Conservation (phyloP, 2,888 invertebrate genomes). For the Lepas anatifera region DNA sequence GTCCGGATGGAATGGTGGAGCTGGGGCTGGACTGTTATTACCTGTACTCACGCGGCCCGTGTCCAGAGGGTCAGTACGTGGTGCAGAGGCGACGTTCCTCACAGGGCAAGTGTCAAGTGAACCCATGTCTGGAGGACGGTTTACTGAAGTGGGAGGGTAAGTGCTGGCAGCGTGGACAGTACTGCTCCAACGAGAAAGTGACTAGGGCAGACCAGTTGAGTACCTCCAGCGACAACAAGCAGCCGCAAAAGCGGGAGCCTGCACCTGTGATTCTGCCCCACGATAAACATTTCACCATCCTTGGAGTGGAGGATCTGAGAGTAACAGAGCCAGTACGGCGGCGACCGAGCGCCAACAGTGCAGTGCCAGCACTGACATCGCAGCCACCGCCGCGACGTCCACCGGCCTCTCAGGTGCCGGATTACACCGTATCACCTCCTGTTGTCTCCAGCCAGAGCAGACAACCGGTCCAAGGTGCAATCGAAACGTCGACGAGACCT, state of each 20-base stretch:
- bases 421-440: no score
- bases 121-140: background rate
- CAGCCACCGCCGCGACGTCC: no score
- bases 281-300: background rate
- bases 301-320: background rate
- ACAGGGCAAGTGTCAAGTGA: background rate
- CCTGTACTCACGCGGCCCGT: conserved; percentile 8
- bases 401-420: no score
- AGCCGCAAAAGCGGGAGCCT: background rate
- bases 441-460: no score
- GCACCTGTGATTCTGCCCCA: background rate
- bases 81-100: background rate
- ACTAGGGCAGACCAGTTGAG: background rate
- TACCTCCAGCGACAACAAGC: background rate
- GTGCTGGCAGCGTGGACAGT: conserved; percentile 6
- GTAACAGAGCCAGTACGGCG: background rate
- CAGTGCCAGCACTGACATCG: no score
- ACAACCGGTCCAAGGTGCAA: no score
- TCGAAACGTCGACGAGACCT: no score
- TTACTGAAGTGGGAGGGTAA: background rate
- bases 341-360: no score
- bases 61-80: background rate
- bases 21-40: background rate
- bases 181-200: background rate
- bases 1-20: background rate